A percentile compares a stretch with the other conserved stretches of the same genome.
Conservation (phyloP, 2,113 vertebrate species). For the Oriolus oriolus region DNA sequence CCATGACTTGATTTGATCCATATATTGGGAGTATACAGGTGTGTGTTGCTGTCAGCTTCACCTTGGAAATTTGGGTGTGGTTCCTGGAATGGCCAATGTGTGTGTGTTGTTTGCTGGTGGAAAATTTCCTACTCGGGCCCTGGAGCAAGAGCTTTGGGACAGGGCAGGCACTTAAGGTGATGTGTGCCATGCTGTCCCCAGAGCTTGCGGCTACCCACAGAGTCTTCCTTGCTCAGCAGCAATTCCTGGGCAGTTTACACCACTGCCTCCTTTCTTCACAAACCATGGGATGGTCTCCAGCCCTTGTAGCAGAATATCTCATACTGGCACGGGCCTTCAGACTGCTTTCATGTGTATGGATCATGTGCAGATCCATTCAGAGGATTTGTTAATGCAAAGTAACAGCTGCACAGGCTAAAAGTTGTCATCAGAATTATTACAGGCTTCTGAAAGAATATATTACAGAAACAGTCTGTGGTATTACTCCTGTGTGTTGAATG, state of each 20-base stretch:
- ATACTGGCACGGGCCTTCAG: not conserved
- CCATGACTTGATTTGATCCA: not conserved
- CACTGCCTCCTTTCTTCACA: not conserved
- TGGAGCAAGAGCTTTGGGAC: not conserved
- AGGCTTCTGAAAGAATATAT: not conserved
- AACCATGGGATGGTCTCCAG: not conserved
- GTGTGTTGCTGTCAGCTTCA: not conserved
- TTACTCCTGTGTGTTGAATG: not conserved
- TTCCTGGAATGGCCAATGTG: not conserved
- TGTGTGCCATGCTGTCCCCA: accelerated
- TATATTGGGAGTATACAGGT: not conserved
- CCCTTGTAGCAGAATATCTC: not conserved
- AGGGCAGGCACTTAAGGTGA: not conserved
- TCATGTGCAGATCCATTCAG: not conserved
- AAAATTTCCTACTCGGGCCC: accelerated
- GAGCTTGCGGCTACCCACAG: not conserved
- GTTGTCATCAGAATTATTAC: not conserved
- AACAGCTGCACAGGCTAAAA: not conserved
- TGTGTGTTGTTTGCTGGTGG: not conserved
- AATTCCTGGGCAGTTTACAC: not conserved
- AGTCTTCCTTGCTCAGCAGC: not conserved
- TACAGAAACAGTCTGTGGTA: not conserved
- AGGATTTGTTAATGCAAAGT: not conserved
- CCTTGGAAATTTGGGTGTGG: not conserved
- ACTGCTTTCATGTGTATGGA: not conserved